A percentile compares a stretch with the other conserved stretches of the same genome.
Conservation (phyloP, 2,888 invertebrate species). For the Heliconius aoede region DNA sequence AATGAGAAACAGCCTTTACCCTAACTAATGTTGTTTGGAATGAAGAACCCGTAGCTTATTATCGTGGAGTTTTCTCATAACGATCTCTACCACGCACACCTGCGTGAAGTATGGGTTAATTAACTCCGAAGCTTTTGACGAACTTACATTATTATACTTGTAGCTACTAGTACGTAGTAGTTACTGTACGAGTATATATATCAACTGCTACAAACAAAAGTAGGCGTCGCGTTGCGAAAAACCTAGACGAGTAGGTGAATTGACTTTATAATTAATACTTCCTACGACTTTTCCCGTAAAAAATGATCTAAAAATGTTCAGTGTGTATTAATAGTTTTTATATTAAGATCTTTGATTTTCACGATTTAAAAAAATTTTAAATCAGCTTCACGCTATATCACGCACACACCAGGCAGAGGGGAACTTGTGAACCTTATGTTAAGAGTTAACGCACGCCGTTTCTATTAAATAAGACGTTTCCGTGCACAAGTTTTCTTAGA, state of each 20-base stretch:
- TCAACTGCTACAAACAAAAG: conserved; percentile 28
- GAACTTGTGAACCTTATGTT: no score
- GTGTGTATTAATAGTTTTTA: no score
- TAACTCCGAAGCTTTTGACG: conserved; percentile 68
- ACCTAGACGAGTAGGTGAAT: conserved; percentile 12
- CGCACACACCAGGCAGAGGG: no score
- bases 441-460: no score
- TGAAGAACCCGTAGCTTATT: conserved; percentile 16
- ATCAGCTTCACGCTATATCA: no score
- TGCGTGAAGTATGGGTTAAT: conserved; percentile 72
- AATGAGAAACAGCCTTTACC: neutral
- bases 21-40: neutral
- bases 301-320: no score
- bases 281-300: no score
- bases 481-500: no score
- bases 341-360: no score
- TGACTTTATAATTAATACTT: neutral
- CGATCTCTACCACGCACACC: conserved; percentile 60
- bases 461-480: no score
- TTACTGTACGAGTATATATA: conserved; percentile 31
- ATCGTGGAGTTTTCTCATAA: conserved; percentile 70
- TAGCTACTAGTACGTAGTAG: no score
- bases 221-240: conserved; percentile 26
- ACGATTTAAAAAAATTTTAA: no score
- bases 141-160: conserved; percentile 63